These are phyloP conservation scores for Trissolcus basalis DNA, from an alignment of 1,140 invertebrate species.

Conservation along the genomic window DNA sequence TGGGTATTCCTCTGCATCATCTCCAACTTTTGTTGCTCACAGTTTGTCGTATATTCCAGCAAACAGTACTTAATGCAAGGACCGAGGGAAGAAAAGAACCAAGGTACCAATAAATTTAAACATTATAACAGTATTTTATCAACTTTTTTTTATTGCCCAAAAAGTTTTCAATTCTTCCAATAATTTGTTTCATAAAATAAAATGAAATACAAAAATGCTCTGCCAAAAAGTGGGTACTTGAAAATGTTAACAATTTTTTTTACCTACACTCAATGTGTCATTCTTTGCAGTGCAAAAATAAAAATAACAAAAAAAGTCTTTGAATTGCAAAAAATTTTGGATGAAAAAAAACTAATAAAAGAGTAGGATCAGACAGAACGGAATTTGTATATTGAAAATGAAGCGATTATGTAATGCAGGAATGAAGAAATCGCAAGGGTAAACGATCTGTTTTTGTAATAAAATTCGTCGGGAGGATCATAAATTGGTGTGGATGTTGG, in stretches of 20 bases:
- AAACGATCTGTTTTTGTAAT: constrained; percentile 44
- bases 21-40: constrained; percentile 34
- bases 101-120: constrained; percentile 16
- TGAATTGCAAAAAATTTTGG: too few relatives aligned
- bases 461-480: constrained; percentile 30
- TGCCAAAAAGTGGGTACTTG: too few relatives aligned
- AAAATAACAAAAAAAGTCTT: too few relatives aligned
- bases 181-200: neutral
- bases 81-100: constrained; percentile 18
- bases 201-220: too few relatives aligned
- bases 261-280: too few relatives aligned
- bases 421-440: constrained; percentile 24
- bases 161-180: neutral
- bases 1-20: constrained; percentile 38
- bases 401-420: too few relatives aligned
- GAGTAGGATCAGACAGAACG: constrained; percentile 6
- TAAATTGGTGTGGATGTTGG: constrained; percentile 42
- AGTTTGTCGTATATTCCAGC: constrained; percentile 36
- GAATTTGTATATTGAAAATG: too few relatives aligned
- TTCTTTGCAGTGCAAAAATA: too few relatives aligned
- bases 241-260: too few relatives aligned
- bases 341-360: constrained; percentile 12
- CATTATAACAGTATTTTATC: neutral
- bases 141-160: too few relatives aligned
- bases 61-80: constrained; percentile 34